Conservation (phyloP, 2,888 invertebrate species). For the Hypomecis atomaria region DNA sequence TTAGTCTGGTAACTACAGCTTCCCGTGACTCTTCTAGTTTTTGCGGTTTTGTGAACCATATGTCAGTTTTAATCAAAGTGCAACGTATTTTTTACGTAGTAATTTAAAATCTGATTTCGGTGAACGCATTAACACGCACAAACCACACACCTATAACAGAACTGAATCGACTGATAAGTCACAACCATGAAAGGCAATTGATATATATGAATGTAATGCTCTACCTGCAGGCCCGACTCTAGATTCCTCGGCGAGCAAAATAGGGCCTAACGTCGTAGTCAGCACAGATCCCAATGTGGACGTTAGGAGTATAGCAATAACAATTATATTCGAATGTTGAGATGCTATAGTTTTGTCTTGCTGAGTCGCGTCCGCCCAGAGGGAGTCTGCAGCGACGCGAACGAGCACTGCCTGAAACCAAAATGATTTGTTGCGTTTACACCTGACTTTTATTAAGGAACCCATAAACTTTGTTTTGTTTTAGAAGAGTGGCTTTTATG, state of each 20-base stretch:
- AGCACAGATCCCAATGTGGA: slow-evolving; percentile 72
- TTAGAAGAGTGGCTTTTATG: not conserved
- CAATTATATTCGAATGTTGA: slow-evolving; percentile 78
- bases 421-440: slow-evolving; percentile 18
- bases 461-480: not conserved
- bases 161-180: slow-evolving; percentile 2
- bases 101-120: too few relatives aligned
- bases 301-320: slow-evolving; percentile 76
- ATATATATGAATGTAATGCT: slow-evolving; percentile 11
- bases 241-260: slow-evolving; percentile 70
- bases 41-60: too few relatives aligned
- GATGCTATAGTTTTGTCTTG: slow-evolving; percentile 67
- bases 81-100: too few relatives aligned
- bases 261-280: slow-evolving; percentile 73
- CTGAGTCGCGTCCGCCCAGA: slow-evolving; percentile 64
- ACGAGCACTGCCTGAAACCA: slow-evolving; percentile 77
- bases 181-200: not conserved
- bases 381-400: slow-evolving; percentile 73
- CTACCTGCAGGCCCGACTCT: slow-evolving; percentile 73
- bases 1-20: too few relatives aligned
- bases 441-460: slow-evolving; percentile 7
- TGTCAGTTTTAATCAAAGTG: too few relatives aligned
- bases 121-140: not conserved
- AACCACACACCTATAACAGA: not conserved
- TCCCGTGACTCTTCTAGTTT: too few relatives aligned